phyloP scores from a whole-genome alignment of 2,888 invertebrate genomes.

The Acanthopleura granulata region DNA sequence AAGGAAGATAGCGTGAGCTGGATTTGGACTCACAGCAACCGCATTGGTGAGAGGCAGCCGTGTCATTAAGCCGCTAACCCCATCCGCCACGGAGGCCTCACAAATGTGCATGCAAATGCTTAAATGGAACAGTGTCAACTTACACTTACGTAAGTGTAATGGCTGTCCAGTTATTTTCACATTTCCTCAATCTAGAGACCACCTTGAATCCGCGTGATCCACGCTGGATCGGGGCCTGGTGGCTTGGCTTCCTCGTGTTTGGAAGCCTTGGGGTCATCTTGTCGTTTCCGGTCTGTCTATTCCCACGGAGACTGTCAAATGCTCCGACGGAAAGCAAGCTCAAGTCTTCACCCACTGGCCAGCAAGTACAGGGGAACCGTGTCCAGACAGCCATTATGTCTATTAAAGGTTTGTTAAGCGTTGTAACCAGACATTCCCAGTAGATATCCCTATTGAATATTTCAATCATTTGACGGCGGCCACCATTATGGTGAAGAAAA shows the following conservation, averaged over 20 bases:
- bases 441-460: too few relatives aligned
- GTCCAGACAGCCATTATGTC: conserved; percentile 12
- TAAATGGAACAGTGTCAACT: too few relatives aligned
- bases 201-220: not conserved
- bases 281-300: not conserved
- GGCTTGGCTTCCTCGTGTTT: not conserved
- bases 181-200: conserved; percentile 6
- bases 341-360: too few relatives aligned
- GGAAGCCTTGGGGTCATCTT: not conserved
- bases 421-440: not conserved
- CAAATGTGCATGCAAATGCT: too few relatives aligned
- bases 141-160: too few relatives aligned
- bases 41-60: too few relatives aligned
- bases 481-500: too few relatives aligned
- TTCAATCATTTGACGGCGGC: too few relatives aligned
- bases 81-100: too few relatives aligned
- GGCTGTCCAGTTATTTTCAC: not conserved
- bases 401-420: not conserved
- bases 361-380: not conserved
- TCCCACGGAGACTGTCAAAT: not conserved
- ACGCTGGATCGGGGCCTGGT: not conserved
- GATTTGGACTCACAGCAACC: too few relatives aligned
- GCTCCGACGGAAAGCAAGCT: not conserved
- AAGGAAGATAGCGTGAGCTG: too few relatives aligned
- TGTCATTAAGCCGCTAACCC: too few relatives aligned